These are phyloP conservation scores for Sceliomorpha sp. DNA, from an alignment of 2,888 invertebrate genomes.

Conservation along the genomic window DNA sequence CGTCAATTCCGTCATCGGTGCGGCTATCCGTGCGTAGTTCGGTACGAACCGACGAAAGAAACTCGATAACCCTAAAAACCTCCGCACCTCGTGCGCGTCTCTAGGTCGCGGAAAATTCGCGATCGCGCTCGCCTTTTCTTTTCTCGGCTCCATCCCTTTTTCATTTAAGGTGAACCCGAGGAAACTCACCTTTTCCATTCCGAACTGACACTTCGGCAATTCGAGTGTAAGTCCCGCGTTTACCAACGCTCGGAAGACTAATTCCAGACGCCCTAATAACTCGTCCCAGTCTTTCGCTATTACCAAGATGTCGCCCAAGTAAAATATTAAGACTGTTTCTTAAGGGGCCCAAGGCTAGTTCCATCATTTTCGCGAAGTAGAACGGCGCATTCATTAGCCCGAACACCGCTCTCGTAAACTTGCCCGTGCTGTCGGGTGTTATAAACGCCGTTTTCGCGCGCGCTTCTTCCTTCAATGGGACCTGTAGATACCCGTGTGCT, in stretches of 20 bases:
- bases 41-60: too few species aligned
- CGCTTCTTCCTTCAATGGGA: too few species aligned
- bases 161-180: conserved; percentile 21
- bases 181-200: conserved; percentile 46
- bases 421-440: too few species aligned
- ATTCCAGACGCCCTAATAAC: conserved; percentile 5
- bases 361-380: conserved; percentile 57
- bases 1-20: too few species aligned
- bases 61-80: conserved; percentile 28
- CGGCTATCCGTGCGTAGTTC: too few species aligned
- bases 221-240: conserved; percentile 9
- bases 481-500: too few species aligned
- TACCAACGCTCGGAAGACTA: conserved; percentile 10
- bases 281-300: conserved; percentile 17
- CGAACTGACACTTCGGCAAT: conserved; percentile 5
- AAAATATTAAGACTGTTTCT: conserved; percentile 16
- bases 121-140: conserved; percentile 7
- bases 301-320: conserved; percentile 23
- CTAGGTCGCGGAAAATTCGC: conserved; percentile 5
- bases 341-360: conserved; percentile 14
- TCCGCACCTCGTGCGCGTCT: conserved; percentile 24
- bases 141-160: conserved; percentile 39
- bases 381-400: too few species aligned
- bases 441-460: too few species aligned
- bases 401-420: too few species aligned